Evolutionary conservation across 1,140 invertebrate genomes (phyloP), one percentile per base, ranked within the genome.

Genomic region (Frieseomelitta varia): DNA sequence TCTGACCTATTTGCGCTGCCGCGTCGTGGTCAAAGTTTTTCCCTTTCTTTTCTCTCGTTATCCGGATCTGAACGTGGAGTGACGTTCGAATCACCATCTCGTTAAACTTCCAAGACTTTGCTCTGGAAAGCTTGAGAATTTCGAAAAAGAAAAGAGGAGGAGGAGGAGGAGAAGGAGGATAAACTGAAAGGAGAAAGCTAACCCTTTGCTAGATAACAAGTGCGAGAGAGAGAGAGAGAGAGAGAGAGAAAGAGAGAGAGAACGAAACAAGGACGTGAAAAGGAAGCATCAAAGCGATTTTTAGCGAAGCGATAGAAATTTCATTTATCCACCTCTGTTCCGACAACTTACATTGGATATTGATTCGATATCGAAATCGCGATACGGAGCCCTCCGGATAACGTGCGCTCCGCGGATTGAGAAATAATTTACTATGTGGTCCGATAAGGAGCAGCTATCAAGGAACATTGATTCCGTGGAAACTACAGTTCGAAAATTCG

Each of bases 91-190:
- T 79, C 76, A 58, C 65, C 79, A 56, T 77, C 87, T 82, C 81
- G 65, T 88, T 88, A 85, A 88, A 88, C 65, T 81, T 73, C 68
- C 74, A 81, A 79, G 86, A 85, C 86, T 88, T 79, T 77, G 75
- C 39, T 58, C 30, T 47, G 30, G 58, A 19, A 61, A 77, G 69
- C 71, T 85, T 55, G 83, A 78, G 79, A 88, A 88, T 72, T 80
- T 61, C 61, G 27, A 34, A 58, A 73, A 84, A 61, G 21, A 51
- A 30, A 53, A 0, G 21, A 61, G 8, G 24, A 53, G 51, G 12
- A 61, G n/a, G 56, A 58, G 21, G 24, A 58, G n/a, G n/a, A n/a
- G n/a, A 58, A 58, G 8, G 24, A 53, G 51, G 12, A 58, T 39
- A 39, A 39, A 39, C 34, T 39, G 34, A 39, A 39, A 77, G 73